Base-by-base conservation (phyloP, 2,888 invertebrate species). In the Drosophila greeni region DNA sequence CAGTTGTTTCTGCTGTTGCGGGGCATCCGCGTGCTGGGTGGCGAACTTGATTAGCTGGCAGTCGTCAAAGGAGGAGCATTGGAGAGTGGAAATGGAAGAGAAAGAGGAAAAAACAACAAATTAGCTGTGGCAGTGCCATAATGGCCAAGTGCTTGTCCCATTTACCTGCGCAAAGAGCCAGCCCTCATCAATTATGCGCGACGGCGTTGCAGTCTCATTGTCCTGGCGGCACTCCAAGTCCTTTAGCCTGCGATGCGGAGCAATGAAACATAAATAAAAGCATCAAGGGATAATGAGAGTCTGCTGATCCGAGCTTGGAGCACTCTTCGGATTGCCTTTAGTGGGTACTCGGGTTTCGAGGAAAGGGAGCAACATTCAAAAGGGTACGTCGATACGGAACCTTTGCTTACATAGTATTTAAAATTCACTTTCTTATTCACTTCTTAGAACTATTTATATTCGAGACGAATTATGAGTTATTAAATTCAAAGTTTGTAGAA, bases 111-210 rank as follows among this genome's bases (percentile, higher is more conserved):
- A 26, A 26, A 45, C 59, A 56, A 69, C 66, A 65, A 75, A 70
- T 79, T 70, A 77, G 73, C 73, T 62, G 62, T 42, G 55, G 61
- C 48, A 54, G 51, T 49, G 42, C 49, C 67, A 66, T 67, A 66
- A 67, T 66, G 59, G 67, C 51, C 55, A 45, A 75, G 66, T 52
- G 53, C 47, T 31, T 53, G 55, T 36, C 56, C 56, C 73, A 85
- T 82, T 85, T 74, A 88, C 88, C 87, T 88, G 88, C 54, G 84
- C 84, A 72, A 88, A 86, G 62, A 88, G 80, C 88, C 88, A 88
- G 80, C 86, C 86, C 78, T 88, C 88, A 78, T 88, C 87, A 79
- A 88, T 87, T 78, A 87, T 84, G 76, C 78, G 79, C 71, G 82
- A 81, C 73, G 85, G 72, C 66, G 79, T 74, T 51, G 71, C 67